Base-by-base conservation (phyloP, 1,140 invertebrate genomes). In the Trypoxylus dichotomus region DNA sequence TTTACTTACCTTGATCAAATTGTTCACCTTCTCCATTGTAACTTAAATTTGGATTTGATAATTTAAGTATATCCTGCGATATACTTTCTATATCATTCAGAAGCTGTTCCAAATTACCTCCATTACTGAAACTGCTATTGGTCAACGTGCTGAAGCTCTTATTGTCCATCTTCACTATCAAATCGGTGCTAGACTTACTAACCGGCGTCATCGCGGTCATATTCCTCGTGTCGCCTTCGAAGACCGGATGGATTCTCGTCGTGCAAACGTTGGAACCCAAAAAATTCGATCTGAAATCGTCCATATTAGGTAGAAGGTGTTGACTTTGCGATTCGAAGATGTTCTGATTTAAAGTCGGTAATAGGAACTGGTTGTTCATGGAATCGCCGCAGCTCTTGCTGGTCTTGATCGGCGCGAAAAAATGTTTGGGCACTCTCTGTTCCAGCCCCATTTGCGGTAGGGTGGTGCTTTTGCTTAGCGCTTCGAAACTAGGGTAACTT, bases 21-120 rank as follows among this genome's bases (percentile, higher is more conserved):
- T 60, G 24, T 25, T 58, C 54, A 29, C n/a, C 72, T 13, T 29
- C 58, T 8, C 29, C 72, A 58, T 79, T 78, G 76, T 42, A 79
- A 13, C 54, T 81, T 19, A 68, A 74, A 37, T 60, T 78, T 58
- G 68, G 47, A 37, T 68, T 78, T 21, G 81, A 78, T 13, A 82
- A 79, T 54, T 78, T 79, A 8, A 87, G 76, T 6, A 87, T 87
- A 47, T 87, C 87, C 73, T 88, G 85, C 0, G 88, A 89, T 72
- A 89, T 88, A 0, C 86, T 86, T 80, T 88, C 86, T 1, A 89
- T 88, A 76, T 89, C 87, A 76, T 89, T 87, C 0, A 89, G 79
- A 60, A 89, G 83, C 10, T 88, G 85, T 72, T 89, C 88, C 73
- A 89, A 78, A 75, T 89, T 88, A 0, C 86, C 85, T 10, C 80